Conservation (phyloP, 1,140 invertebrate species). For the Macrobrachium rosenbergii region DNA sequence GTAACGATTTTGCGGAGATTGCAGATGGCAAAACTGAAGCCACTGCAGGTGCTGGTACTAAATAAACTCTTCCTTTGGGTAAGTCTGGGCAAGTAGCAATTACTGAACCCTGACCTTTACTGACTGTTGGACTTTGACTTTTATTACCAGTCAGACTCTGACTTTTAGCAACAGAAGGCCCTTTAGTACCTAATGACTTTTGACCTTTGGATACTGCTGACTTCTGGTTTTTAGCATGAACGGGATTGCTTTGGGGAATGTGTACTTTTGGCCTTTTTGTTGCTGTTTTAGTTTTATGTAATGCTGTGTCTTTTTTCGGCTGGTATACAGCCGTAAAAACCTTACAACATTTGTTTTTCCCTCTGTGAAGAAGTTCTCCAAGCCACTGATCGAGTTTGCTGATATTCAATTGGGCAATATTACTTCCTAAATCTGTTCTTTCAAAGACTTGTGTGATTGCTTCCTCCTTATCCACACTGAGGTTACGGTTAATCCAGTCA, state of each 20-base stretch:
- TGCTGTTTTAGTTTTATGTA: not conserved
- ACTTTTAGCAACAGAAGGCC: no score
- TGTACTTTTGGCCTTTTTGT: not conserved
- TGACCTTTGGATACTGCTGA: no score
- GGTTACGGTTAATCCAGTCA: slow-evolving; percentile 24
- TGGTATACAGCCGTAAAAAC: slow-evolving; percentile 53
- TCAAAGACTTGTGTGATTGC: slow-evolving; percentile 36
- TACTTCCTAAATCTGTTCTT: slow-evolving; percentile 50
- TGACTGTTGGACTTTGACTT: no score
- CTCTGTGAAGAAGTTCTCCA: slow-evolving; percentile 10
- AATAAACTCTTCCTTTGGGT: no score
- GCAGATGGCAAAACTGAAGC: no score
- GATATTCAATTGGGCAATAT: slow-evolving; percentile 39
- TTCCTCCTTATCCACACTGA: slow-evolving; percentile 13
- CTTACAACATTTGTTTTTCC: slow-evolving; percentile 38
- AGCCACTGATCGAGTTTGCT: slow-evolving; percentile 40
- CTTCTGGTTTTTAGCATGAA: no score
- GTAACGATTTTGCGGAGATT: no score
- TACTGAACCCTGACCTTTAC: no score
- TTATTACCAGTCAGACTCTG: no score
- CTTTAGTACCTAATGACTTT: no score
- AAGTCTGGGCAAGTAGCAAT: no score
- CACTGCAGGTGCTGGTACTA: no score
- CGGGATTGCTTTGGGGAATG: not conserved
- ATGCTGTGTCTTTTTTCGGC: not conserved